A percentile compares a stretch with the other conserved stretches of the same genome.
These are phyloP conservation scores for Sterrhoptilus dennistouni DNA, from an alignment of 2,113 vertebrate species.

Conservation along the genomic window DNA sequence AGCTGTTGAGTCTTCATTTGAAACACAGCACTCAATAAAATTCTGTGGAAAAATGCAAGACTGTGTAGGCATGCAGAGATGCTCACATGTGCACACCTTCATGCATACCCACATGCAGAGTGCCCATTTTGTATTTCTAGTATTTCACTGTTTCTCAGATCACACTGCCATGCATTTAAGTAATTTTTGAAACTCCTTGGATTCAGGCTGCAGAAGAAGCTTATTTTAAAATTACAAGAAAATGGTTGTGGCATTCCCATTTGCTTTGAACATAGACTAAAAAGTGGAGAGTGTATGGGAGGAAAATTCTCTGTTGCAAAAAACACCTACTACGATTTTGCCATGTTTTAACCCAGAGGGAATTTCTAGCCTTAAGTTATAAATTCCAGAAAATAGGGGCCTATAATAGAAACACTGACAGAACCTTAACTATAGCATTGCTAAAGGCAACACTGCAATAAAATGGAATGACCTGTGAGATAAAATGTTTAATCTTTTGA, in stretches of 20 bases:
- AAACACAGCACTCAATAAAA: background rate
- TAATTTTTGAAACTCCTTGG: background rate
- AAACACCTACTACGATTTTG: conserved; percentile 34
- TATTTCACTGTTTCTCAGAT: background rate
- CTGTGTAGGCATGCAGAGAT: background rate
- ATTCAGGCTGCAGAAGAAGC: conserved; percentile 20
- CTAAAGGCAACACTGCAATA: conserved; percentile 53
- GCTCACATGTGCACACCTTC: accelerated
- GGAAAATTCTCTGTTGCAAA: background rate
- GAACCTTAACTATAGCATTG: conserved; percentile 54
- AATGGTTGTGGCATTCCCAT: background rate
- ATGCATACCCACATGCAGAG: accelerated
- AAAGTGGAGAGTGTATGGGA: background rate
- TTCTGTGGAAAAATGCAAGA: background rate
- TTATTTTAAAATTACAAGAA: background rate
- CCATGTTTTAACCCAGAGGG: conserved; percentile 51
- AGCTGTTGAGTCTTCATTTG: background rate
- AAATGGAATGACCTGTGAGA: conserved; percentile 58
- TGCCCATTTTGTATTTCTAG: background rate
- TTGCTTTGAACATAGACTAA: background rate
- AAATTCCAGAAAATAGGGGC: conserved; percentile 68
- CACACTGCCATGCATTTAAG: background rate
- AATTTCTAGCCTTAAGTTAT: conserved; percentile 66
- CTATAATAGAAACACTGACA: conserved; percentile 65
- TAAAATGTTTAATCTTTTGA: conserved; percentile 71